Evolutionary conservation across 2,113 vertebrate genomes (phyloP).

Genomic region (Perca fluviatilis): DNA sequence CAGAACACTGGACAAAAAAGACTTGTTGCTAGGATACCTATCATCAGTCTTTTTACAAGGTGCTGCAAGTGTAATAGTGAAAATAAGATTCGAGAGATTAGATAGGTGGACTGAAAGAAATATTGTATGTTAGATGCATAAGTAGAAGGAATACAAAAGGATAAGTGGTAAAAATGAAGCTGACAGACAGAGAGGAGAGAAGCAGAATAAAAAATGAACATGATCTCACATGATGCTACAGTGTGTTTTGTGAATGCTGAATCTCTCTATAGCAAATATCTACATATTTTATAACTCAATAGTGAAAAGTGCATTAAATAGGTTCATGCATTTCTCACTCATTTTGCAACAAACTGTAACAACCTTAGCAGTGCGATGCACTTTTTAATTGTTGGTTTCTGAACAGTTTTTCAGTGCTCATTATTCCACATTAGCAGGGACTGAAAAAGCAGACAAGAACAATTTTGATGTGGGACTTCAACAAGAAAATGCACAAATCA

Average conservation of each 20-base stretch:
- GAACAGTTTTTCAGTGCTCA: not conserved
- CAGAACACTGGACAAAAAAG: conserved; percentile 18
- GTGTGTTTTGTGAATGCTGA: conserved; percentile 6
- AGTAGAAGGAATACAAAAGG: not conserved
- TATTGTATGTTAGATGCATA: conserved; percentile 20
- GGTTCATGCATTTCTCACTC: not conserved
- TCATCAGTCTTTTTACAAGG: conserved; percentile 46
- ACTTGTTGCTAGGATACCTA: conserved; percentile 71
- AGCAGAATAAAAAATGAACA: not conserved
- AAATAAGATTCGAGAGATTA: conserved; percentile 12
- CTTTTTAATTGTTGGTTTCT: not conserved
- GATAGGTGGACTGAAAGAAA: conserved; percentile 5
- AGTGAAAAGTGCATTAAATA: not conserved
- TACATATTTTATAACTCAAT: not conserved
- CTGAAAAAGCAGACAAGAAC: not conserved
- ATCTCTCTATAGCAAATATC: conserved; percentile 1
- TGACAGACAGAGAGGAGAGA: not conserved
- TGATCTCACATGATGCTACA: conserved; percentile 39
- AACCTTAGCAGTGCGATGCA: not conserved
- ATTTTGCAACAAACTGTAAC: not conserved
- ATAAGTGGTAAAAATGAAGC: not conserved
- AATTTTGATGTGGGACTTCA: not conserved
- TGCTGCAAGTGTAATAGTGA: conserved; percentile 5
- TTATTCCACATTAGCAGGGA: not conserved
- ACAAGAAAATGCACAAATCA: not conserved